phyloP scores from a whole-genome alignment of 2,888 invertebrate species.

The Choreutis nemorana region DNA sequence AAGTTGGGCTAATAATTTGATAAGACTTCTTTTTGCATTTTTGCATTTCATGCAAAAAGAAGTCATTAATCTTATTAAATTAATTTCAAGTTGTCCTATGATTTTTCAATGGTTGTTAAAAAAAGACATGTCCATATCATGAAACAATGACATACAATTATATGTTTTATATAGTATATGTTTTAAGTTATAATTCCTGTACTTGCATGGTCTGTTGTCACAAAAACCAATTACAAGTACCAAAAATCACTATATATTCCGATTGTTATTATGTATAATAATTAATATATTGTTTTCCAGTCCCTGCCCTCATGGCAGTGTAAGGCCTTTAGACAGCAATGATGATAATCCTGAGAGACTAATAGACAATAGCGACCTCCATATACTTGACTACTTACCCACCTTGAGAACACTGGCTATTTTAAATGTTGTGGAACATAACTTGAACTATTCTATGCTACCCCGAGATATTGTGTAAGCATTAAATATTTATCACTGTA shows the following conservation, averaged over 20 bases:
- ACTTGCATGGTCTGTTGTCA: conserved; percentile 2
- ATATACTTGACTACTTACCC: conserved; percentile 82
- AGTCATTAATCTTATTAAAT: too few species aligned
- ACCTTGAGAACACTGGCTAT: conserved; percentile 77
- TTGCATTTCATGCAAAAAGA: too few species aligned
- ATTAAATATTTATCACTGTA: conserved; percentile 4
- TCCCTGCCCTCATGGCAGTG: conserved; percentile 23
- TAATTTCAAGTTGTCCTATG: too few species aligned
- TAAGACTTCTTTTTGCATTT: too few species aligned
- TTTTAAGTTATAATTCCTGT: not conserved
- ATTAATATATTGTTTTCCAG: conserved; percentile 19
- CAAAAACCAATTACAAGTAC: too few species aligned
- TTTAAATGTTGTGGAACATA: conserved; percentile 69
- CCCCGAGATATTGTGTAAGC: conserved; percentile 72
- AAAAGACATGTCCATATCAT: too few species aligned
- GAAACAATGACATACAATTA: too few species aligned
- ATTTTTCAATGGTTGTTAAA: too few species aligned
- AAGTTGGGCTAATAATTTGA: too few species aligned
- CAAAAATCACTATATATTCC: too few species aligned
- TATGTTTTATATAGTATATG: not conserved
- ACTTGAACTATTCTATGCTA: conserved; percentile 69
- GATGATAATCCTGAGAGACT: conserved; percentile 57
- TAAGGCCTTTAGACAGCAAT: conserved; percentile 17
- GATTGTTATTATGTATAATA: conserved; percentile 1
- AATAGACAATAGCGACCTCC: conserved; percentile 84